Evolutionary conservation across 2,113 vertebrate genomes (phyloP).

Genomic region (Rhynchopsitta pachyrhyncha): DNA sequence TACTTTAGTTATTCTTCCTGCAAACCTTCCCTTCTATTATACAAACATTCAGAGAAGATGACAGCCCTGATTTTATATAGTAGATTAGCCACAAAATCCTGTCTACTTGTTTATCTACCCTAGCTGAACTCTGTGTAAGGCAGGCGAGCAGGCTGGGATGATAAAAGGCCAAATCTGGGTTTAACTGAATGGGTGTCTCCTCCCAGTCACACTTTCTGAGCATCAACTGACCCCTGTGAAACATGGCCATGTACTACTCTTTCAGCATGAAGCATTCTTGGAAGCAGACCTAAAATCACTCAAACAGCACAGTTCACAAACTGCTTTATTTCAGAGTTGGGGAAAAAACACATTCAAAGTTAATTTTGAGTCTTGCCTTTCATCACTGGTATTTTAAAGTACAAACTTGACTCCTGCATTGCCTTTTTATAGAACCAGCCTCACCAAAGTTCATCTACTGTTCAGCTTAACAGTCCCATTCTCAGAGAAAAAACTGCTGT

Average conservation of each 20-base stretch:
- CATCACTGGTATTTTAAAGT: neutral
- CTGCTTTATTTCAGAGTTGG: neutral
- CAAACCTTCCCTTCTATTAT: neutral
- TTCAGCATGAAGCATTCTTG: neutral
- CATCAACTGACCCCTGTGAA: neutral
- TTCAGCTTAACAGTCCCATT: neutral
- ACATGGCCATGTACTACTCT: neutral
- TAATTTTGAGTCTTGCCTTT: neutral
- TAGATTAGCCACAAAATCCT: neutral
- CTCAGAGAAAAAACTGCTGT: neutral
- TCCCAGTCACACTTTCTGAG: neutral
- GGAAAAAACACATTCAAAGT: neutral
- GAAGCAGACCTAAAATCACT: neutral
- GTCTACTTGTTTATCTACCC: neutral
- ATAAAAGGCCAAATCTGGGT: neutral
- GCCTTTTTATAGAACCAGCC: neutral
- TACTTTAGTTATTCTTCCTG: conserved; percentile 4
- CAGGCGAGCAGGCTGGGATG: neutral
- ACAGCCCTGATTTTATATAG: neutral
- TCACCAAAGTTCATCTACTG: neutral
- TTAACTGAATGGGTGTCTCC: neutral
- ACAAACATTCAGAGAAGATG: neutral
- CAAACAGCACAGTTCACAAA: neutral
- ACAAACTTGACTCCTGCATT: neutral
- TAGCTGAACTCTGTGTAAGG: neutral